Evolutionary conservation across 2,888 invertebrate species (phyloP).

Genomic region (Eurois occulta): DNA sequence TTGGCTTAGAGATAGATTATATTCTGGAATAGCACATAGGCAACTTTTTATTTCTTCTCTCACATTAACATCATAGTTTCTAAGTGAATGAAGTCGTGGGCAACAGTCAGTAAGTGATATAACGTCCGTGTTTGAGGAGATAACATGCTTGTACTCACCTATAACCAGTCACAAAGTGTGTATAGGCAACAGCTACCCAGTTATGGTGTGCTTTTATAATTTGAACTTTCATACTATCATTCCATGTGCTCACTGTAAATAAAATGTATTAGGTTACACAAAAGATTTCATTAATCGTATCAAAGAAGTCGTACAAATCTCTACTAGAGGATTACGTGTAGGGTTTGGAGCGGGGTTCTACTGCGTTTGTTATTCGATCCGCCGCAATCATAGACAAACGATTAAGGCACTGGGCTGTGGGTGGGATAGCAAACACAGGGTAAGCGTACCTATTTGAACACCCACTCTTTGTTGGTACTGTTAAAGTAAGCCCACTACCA

Average conservation of each 20-base stretch:
- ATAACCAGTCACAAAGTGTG: slow-evolving; percentile 98
- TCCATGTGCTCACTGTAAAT: slow-evolving; percentile 93
- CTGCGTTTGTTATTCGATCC: not conserved
- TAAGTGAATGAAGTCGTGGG: too few relatives aligned
- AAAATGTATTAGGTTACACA: slow-evolving; percentile 21
- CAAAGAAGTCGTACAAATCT: slow-evolving; percentile 31
- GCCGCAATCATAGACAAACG: not conserved
- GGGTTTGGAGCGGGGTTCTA: not conserved
- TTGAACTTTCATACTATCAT: slow-evolving; percentile 96
- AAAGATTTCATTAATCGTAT: slow-evolving; percentile 9
- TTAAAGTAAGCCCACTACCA: not conserved
- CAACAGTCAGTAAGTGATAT: not conserved
- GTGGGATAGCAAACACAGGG: not conserved
- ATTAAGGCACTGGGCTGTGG: not conserved
- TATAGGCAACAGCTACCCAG: slow-evolving; percentile 99
- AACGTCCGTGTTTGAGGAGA: not conserved
- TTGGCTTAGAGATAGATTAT: too few relatives aligned
- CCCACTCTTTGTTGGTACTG: not conserved
- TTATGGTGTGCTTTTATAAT: slow-evolving; percentile 99
- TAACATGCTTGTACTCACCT: slow-evolving; percentile 88
- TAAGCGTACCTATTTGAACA: not conserved
- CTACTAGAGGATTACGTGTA: not conserved
- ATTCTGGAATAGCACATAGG: too few relatives aligned
- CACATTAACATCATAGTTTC: too few relatives aligned
- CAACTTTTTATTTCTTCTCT: too few relatives aligned